Evolutionary conservation across 2,113 vertebrate species (phyloP).

Genomic region (Bos indicus): DNA sequence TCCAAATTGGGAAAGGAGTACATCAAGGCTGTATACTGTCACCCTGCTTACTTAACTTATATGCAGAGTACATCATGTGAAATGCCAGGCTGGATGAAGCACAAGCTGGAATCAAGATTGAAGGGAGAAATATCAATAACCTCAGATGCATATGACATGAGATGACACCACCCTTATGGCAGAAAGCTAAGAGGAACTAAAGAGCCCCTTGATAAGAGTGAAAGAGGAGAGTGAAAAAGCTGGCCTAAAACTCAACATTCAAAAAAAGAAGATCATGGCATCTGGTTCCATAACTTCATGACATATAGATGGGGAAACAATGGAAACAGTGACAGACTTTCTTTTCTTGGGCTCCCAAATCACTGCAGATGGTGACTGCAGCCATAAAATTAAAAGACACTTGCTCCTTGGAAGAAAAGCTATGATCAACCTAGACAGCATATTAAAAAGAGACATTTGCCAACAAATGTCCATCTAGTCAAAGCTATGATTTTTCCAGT

Average conservation of each 20-base stretch:
- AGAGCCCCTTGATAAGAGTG: background rate
- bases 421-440: background rate
- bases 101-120: background rate
- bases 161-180: background rate
- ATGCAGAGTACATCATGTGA: background rate
- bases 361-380: background rate
- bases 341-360: background rate
- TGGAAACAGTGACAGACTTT: background rate
- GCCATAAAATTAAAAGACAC: background rate
- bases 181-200: background rate
- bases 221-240: background rate
- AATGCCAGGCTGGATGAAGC: background rate
- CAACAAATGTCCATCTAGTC: background rate
- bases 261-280: background rate
- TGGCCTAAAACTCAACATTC: background rate
- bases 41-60: background rate
- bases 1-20: background rate
- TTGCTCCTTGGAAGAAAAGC: background rate
- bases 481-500: background rate
- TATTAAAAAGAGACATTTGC: background rate
- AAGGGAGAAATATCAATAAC: background rate
- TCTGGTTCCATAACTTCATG: background rate
- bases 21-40: background rate
- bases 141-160: background rate
- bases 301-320: background rate